Base-by-base conservation (phyloP, 2,888 invertebrate species). In the Diabrotica balteata region DNA sequence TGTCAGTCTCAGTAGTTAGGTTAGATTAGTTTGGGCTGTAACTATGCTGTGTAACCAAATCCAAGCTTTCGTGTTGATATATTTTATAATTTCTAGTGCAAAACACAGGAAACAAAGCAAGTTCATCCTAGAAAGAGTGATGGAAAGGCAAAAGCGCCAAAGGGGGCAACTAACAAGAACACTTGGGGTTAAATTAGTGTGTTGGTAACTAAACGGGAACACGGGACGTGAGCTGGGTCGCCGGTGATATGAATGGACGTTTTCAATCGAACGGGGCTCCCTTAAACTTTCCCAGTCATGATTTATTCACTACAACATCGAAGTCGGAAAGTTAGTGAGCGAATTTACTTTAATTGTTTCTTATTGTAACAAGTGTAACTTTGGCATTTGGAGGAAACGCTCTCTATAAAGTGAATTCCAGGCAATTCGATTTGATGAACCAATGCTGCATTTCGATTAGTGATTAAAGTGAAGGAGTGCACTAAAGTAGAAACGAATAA, bases 191-290 rank as follows among this genome's bases (percentile, higher is more conserved):
- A n/a, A 59, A 59, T 59, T 59, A 50, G 9, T 45, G 32, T 32
- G 55, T 54, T 60, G 54, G 60, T 54, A 60, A 66, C 63, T 58
- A 52, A 50, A 58, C 63, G 63, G 50, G 44, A 64, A 57, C 63
- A 51, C 8, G 22, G 63, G 11, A 60, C 59, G 66, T 66, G 66
- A 59, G 54, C 44, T 53, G 59, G 58, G 57, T 57, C 44, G 8
- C 47, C n/a, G 66, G 47, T 43, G 53, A 60, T 60, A 55, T 54
- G 47, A 66, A 59, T 60, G 66, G 72, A 74, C 76, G 67, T 75
- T 77, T 76, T 73, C 75, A 73, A 75, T 75, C 74, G 75, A 72
- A 75, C 72, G 55, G 63, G 72, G 63, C 60, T 64, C 49, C 50
- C 59, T 51, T 42, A 50, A 68, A 71, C 68, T 67, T 64, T 64